A percentile compares a stretch with the other conserved stretches of the same genome.
Conservation (phyloP, 2,113 vertebrate genomes). For the Sterna hirundo region DNA sequence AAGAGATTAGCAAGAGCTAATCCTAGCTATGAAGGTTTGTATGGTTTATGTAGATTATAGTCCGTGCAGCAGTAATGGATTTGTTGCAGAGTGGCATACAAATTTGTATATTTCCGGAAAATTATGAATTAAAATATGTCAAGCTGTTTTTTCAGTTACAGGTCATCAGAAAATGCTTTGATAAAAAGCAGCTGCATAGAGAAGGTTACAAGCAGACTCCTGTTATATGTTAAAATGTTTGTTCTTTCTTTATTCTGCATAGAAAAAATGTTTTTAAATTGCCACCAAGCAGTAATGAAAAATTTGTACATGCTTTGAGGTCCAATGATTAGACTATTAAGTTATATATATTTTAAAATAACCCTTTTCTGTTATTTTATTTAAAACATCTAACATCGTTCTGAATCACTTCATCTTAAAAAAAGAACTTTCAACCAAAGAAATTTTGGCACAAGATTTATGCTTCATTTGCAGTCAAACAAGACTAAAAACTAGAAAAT, state of each 20-base stretch:
- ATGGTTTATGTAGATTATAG: conserved; percentile 36
- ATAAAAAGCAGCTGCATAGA: background rate
- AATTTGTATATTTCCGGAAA: background rate
- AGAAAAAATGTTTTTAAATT: background rate
- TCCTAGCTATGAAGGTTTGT: conserved; percentile 34
- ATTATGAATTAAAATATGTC: conserved; percentile 11
- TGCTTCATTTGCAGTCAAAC: background rate
- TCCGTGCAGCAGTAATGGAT: conserved; percentile 18
- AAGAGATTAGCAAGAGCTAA: conserved; percentile 47
- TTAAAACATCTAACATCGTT: background rate
- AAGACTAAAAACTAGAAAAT: background rate
- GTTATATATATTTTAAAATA: background rate
- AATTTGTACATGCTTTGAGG: background rate
- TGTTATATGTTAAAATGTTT: background rate
- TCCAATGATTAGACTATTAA: background rate
- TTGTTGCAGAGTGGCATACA: conserved; percentile 18
- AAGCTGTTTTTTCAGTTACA: conserved; percentile 2
- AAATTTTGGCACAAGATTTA: background rate
- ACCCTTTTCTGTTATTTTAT: background rate
- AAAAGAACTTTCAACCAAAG: background rate
- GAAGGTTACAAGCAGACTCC: background rate
- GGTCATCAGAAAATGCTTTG: background rate
- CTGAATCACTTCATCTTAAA: background rate
- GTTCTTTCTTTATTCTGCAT: background rate
- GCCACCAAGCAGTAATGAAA: background rate